Evolutionary conservation across 2,797 vertebrate genomes (phyloP).

Genomic region (Thamnophis elegans): DNA sequence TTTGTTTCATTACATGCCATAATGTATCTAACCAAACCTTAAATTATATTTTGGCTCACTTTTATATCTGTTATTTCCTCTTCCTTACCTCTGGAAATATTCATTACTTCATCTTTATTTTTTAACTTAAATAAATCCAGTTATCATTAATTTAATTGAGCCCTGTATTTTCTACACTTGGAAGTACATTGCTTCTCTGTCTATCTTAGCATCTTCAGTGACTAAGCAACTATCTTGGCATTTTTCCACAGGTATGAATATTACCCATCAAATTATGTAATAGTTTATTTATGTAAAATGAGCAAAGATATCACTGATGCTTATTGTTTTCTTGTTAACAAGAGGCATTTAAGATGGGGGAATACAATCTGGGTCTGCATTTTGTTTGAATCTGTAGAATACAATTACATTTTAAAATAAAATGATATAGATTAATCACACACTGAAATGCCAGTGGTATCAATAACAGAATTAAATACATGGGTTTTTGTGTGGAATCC

Average conservation of each 20-base stretch:
- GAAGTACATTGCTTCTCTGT: not conserved
- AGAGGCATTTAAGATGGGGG: not conserved
- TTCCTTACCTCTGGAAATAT: not conserved
- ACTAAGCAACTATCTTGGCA: not conserved
- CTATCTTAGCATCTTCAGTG: not conserved
- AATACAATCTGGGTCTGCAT: not conserved
- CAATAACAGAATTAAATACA: not conserved
- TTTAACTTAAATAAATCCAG: not conserved
- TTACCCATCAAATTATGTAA: not conserved
- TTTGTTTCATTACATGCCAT: not conserved
- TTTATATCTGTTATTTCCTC: not conserved
- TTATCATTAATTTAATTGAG: not conserved
- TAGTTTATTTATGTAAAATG: not conserved
- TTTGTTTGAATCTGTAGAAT: not conserved
- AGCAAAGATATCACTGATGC: not conserved
- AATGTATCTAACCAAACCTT: not conserved
- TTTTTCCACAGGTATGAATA: not conserved
- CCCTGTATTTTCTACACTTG: not conserved
- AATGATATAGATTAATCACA: not conserved
- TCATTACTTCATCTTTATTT: not conserved
- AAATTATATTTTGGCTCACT: not conserved
- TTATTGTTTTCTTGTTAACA: not conserved
- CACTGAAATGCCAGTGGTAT: not conserved
- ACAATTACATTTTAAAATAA: not conserved
- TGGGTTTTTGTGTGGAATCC: not conserved